phyloP scores from a whole-genome alignment of 2,113 vertebrate genomes.

The Eulemur rufifrons region DNA sequence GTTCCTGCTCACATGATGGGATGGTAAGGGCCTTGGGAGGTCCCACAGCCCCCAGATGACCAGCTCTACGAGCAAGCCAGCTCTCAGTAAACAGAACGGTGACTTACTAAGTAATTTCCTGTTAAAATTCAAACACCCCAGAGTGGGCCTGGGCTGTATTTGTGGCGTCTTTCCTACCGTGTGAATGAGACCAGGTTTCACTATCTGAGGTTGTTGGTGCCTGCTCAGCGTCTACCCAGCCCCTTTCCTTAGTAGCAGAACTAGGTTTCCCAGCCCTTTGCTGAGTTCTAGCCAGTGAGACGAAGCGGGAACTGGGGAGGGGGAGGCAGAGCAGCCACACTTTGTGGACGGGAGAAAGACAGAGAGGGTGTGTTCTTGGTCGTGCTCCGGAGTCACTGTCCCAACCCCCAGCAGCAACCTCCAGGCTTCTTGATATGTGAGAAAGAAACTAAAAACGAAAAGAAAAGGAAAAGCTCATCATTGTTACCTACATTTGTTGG shows the following conservation, averaged over 20 bases:
- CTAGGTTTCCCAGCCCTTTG: too few species aligned
- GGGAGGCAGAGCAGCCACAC: accelerated
- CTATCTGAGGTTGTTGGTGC: background rate
- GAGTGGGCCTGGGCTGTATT: too few species aligned
- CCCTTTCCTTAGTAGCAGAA: background rate
- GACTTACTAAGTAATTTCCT: background rate
- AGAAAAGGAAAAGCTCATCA: background rate
- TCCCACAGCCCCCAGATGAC: too few species aligned
- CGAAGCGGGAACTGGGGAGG: accelerated
- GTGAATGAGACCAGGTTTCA: background rate
- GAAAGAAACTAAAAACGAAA: too few species aligned
- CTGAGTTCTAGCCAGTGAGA: background rate
- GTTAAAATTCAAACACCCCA: background rate
- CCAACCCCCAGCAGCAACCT: background rate
- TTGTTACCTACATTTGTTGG: background rate
- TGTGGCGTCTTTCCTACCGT: background rate
- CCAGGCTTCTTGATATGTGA: too few species aligned
- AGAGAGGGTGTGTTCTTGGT: too few species aligned
- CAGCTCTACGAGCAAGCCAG: background rate
- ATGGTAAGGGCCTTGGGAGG: background rate
- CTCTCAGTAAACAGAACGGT: background rate
- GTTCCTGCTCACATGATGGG: background rate
- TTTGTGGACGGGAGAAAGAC: too few species aligned
- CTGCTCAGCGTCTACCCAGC: background rate
- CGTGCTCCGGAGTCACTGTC: background rate